Percentiles rank a stretch among this genome's conserved stretches.
phyloP scores from a whole-genome alignment of 2,113 vertebrate genomes.

The Dolichotis patagonum region DNA sequence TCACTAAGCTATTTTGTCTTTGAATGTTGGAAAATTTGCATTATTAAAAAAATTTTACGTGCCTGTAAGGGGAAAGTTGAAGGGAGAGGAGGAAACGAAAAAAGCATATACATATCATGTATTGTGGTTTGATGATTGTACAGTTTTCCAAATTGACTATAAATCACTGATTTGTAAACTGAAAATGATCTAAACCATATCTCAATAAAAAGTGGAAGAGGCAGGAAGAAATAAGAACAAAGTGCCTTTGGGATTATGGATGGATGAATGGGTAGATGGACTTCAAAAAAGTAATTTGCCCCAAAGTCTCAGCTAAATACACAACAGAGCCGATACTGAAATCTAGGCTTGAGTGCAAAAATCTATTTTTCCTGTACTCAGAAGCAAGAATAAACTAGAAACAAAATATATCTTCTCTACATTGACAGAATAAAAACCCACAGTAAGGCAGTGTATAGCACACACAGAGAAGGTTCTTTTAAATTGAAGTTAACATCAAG shows the following conservation, averaged over 20 bases:
- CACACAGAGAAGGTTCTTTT: slow-evolving; percentile 8
- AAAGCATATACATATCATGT: too few species aligned
- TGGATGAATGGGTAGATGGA: not conserved
- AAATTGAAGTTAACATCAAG: slow-evolving; percentile 1
- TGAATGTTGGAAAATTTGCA: not conserved
- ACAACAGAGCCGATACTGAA: not conserved
- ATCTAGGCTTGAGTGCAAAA: not conserved
- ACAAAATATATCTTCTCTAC: not conserved
- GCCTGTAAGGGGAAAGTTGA: not conserved
- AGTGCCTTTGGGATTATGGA: not conserved
- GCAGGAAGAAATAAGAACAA: not conserved
- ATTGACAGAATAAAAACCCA: slow-evolving; percentile 44
- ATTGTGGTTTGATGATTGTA: not conserved
- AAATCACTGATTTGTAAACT: not conserved
- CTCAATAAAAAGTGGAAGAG: not conserved
- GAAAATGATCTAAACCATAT: slow-evolving; percentile 1
- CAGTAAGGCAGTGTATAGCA: not conserved
- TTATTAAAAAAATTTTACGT: slow-evolving; percentile 42
- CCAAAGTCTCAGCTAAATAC: not conserved
- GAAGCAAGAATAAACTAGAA: not conserved
- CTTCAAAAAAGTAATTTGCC: not conserved
- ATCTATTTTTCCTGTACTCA: slow-evolving; percentile 17
- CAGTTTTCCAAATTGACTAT: slow-evolving; percentile 45
- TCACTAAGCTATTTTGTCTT: not conserved
- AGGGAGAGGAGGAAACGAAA: too few species aligned